Percentiles rank a stretch among this genome's conserved stretches.
These are phyloP conservation scores for Toxotes chatareus DNA, from an alignment of 2,113 vertebrate species.

Conservation along the genomic window DNA sequence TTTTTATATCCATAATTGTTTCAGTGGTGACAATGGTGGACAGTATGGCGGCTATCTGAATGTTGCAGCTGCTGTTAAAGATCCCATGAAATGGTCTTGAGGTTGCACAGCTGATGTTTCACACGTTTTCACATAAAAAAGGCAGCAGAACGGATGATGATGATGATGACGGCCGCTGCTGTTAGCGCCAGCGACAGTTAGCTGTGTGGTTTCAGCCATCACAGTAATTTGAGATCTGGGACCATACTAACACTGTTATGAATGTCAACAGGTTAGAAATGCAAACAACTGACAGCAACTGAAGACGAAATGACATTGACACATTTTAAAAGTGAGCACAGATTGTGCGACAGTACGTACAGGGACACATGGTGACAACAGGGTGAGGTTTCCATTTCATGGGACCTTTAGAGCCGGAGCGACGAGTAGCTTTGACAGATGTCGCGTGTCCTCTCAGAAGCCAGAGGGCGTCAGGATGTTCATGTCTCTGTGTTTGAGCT, in stretches of 20 bases:
- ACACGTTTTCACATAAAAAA: no score
- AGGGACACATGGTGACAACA: not conserved
- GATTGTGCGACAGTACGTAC: no score
- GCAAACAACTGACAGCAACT: not conserved
- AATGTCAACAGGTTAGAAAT: no score
- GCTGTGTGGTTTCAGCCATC: not conserved
- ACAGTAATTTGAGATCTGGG: not conserved
- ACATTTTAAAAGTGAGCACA: no score
- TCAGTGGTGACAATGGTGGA: not conserved
- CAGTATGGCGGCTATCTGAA: not conserved
- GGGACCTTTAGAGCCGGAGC: conserved; percentile 9
- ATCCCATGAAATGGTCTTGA: conserved; percentile 33
- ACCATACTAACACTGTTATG: no score
- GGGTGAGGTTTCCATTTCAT: not conserved
- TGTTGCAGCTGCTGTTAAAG: not conserved
- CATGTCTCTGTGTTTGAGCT: conserved; percentile 90
- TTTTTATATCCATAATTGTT: not conserved
- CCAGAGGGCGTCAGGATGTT: conserved; percentile 93
- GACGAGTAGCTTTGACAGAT: not conserved
- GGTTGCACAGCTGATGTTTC: not conserved
- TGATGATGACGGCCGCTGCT: no score
- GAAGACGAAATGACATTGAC: not conserved
- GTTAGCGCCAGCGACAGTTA: no score
- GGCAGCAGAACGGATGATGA: not conserved
- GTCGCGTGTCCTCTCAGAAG: conserved; percentile 77